These are phyloP conservation scores for Eriocheir sinensis DNA, from an alignment of 1,140 invertebrate genomes.

Conservation along the genomic window DNA sequence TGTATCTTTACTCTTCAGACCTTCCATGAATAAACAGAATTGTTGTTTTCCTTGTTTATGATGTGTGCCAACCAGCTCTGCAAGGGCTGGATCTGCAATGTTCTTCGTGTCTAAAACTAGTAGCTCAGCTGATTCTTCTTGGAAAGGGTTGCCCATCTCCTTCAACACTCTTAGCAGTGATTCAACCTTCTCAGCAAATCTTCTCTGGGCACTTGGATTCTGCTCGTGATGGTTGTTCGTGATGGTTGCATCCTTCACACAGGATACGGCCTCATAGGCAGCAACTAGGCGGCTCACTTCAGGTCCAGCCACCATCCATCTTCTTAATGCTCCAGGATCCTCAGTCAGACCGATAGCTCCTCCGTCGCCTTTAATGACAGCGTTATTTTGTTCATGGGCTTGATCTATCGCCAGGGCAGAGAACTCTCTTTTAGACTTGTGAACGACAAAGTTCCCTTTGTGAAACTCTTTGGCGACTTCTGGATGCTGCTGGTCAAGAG, in stretches of 20 bases:
- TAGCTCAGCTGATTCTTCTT: slow-evolving; percentile 37
- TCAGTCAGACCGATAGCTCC: slow-evolving; percentile 79
- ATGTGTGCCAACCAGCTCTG: too few relatives aligned
- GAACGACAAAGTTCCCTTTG: background rate
- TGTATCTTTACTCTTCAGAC: too few relatives aligned
- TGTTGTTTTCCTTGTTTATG: too few relatives aligned
- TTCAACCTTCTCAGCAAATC: slow-evolving; percentile 41
- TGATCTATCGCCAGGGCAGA: slow-evolving; percentile 58
- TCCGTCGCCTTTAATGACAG: slow-evolving; percentile 79
- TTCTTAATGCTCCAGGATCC: slow-evolving; percentile 77
- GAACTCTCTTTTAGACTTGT: slow-evolving; percentile 33
- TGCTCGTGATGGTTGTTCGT: slow-evolving; percentile 54
- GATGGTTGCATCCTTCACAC: too few relatives aligned
- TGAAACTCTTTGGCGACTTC: slow-evolving; percentile 33
- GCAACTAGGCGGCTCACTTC: slow-evolving; percentile 76
- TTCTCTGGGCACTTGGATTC: slow-evolving; percentile 13
- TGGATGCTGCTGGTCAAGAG: slow-evolving; percentile 60
- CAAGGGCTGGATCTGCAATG: slow-evolving; percentile 36
- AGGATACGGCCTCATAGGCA: too few relatives aligned
- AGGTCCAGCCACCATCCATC: slow-evolving; percentile 79
- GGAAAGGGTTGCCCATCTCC: slow-evolving; percentile 34
- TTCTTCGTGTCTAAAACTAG: slow-evolving; percentile 42
- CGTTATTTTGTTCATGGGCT: slow-evolving; percentile 44
- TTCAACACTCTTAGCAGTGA: background rate
- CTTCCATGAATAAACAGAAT: too few relatives aligned